Percentiles rank a stretch among this genome's conserved stretches.
phyloP scores from a whole-genome alignment of 2,797 vertebrate species.

The Poeciliopsis gracilis region DNA sequence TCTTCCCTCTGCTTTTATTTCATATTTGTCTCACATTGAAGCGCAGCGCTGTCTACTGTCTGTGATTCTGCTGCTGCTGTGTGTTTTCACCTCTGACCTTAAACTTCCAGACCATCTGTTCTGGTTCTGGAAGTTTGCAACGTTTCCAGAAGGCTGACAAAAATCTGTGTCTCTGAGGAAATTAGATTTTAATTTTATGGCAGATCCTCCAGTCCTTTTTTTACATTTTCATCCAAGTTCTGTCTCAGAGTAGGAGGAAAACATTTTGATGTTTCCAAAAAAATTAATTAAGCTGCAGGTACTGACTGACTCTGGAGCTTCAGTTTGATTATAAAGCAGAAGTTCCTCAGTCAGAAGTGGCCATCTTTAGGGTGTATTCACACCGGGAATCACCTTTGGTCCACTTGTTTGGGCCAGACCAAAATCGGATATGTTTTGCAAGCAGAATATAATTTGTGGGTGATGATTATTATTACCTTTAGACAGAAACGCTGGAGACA shows the following conservation, averaged over 20 bases:
- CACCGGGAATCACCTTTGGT: no score
- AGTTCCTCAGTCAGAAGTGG: background rate
- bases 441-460: background rate
- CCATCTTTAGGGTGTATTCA: background rate
- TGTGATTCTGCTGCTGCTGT: background rate
- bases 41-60: slow-evolving; percentile 4
- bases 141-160: slow-evolving; percentile 9
- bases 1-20: slow-evolving; percentile 9
- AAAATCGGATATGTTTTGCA: background rate
- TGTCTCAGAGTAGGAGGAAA: background rate
- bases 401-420: no score
- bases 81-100: slow-evolving; percentile 21
- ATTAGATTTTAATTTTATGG: background rate
- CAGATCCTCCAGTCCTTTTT: background rate
- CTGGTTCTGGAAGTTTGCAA: background rate
- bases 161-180: background rate
- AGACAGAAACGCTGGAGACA: background rate
- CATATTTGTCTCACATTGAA: slow-evolving; percentile 18
- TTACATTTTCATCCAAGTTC: background rate
- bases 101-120: slow-evolving; percentile 2
- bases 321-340: background rate
- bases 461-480: background rate
- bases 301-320: background rate
- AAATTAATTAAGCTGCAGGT: background rate
- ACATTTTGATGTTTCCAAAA: background rate